Conservation (phyloP, 2,797 vertebrate species). For the Distichodus sexfasciatus region DNA sequence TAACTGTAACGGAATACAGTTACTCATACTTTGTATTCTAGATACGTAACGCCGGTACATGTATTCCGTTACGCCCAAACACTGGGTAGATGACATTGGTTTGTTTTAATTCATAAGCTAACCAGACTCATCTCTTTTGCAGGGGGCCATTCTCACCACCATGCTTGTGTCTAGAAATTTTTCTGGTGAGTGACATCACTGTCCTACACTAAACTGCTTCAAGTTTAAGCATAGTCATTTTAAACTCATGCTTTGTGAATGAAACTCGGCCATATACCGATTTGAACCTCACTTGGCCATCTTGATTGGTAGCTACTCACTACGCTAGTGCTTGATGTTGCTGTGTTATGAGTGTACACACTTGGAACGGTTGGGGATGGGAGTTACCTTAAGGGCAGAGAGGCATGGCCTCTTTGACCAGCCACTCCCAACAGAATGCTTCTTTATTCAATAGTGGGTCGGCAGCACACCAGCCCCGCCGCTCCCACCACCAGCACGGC, state of each 20-base stretch:
- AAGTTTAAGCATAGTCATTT: background rate
- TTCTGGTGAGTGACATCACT: constrained; percentile 81
- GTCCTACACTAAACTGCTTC: background rate
- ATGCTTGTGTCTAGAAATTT: constrained; percentile 99
- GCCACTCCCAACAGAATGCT: constrained; percentile 78
- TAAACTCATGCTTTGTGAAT: background rate
- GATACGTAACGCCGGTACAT: too few species aligned
- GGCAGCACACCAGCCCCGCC: constrained; percentile 91
- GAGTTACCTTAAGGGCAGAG: constrained; percentile 17
- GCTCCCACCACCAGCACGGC: constrained; percentile 90
- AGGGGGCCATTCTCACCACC: constrained; percentile 97
- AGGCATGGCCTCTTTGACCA: constrained; percentile 53
- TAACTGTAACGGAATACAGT: too few species aligned
- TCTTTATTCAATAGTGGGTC: constrained; percentile 92
- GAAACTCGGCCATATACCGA: background rate
- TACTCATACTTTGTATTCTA: too few species aligned
- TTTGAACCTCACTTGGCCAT: background rate
- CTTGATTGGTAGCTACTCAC: background rate
- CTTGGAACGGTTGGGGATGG: constrained; percentile 26
- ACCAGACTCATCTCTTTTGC: constrained; percentile 18
- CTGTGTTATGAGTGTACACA: constrained; percentile 16
- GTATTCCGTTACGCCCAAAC: too few species aligned
- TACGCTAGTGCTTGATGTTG: constrained; percentile 30
- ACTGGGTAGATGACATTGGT: too few species aligned
- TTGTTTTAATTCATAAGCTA: background rate